Evolutionary conservation across 1,140 invertebrate genomes (phyloP).

Genomic region (Brachionus asplanchnoidis): DNA sequence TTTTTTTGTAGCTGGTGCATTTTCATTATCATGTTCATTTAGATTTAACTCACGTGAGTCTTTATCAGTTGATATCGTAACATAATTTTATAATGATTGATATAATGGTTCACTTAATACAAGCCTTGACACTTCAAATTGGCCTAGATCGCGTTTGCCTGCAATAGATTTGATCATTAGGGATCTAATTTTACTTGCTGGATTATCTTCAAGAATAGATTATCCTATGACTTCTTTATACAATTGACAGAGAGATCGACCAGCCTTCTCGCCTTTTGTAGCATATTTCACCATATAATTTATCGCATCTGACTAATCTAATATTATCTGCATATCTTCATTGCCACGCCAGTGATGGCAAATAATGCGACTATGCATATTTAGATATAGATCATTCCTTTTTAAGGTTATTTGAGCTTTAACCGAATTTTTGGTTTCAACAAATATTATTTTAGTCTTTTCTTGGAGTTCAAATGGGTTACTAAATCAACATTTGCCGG

Average conservation of each 20-base stretch:
- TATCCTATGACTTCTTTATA: neutral
- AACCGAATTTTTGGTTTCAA: neutral
- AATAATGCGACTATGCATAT: too few species aligned
- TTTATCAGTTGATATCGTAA: neutral
- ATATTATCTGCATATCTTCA: too few species aligned
- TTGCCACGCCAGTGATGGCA: too few species aligned
- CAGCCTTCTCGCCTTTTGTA: neutral
- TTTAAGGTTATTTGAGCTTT: neutral
- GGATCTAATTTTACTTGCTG: neutral
- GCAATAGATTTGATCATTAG: neutral
- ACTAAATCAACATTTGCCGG: neutral
- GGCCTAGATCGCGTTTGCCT: neutral
- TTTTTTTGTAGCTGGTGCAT: too few species aligned
- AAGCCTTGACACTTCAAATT: neutral
- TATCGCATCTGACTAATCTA: too few species aligned
- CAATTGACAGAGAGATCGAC: neutral
- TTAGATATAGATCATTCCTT: too few species aligned
- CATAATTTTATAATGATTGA: neutral
- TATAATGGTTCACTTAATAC: neutral
- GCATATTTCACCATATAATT: neutral
- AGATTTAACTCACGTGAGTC: neutral
- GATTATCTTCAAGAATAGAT: neutral
- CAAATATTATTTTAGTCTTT: neutral
- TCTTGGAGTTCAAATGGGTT: neutral
- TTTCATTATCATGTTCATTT: neutral